Evolutionary conservation across 2,888 invertebrate species (phyloP), one percentile per base, ranked within the genome.

Genomic region (Doris montereyensis): DNA sequence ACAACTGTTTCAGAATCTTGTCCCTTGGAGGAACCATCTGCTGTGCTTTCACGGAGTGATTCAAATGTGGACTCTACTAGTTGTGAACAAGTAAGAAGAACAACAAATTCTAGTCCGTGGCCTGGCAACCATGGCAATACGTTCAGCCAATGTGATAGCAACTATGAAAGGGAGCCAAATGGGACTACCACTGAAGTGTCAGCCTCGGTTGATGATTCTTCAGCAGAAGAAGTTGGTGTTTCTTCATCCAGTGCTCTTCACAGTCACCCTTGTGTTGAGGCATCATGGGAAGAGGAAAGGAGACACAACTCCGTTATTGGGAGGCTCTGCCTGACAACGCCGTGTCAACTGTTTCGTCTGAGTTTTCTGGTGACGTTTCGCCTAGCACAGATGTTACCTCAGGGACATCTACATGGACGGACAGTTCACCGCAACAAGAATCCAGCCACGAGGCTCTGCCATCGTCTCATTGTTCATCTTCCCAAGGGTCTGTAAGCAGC

Each of bases 11-110:
- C 79, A 30, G 79, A 79, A 41, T 79, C 79, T 24, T 68, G 41
- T 60, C 65, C 32, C 21, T 57, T 52, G n/a, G 75, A 68, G 3
- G 35, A 75, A 8, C 58, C 70, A 17, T 62, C 28, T 1, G 34
- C 30, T 60, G 67, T 76, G n/a, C 17, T 24, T 10, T 32, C n/a
- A 32, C 32, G 73, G 35, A 76, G 35, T 4, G 82, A 82, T 13
- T 32, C 68, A 30, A 77, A 77, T 75, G 82, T 82, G 2, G 82
- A 82, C 72, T 82, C 82, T 0, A 82, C 82, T 13, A 78, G 79
- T 52, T 73, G 34, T 1, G 78, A 78, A 58, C 30, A 26, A 21
- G 67, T 1, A 10, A 17, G 5, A 41, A 41, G 5, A 41, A 17
- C 5, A 17, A 58, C 60, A 2, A 34, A 30, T 4, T 35, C 26